phyloP scores from a whole-genome alignment of 2,888 invertebrate genomes.

The Eilema caniola region DNA sequence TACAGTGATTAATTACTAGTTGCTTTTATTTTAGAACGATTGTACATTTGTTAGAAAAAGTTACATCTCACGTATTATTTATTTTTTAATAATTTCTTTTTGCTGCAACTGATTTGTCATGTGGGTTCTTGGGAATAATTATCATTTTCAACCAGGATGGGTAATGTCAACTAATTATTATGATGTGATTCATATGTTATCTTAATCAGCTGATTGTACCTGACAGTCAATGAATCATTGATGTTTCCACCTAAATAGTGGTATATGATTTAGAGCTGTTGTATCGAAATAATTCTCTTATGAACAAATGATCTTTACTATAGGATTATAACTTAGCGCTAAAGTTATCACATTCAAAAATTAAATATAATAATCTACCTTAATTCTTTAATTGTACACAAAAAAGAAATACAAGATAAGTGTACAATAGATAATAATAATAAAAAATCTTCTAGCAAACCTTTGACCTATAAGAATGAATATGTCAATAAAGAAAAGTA shows the following conservation, averaged over 20 bases:
- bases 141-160: conserved; percentile 22
- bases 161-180: conserved; percentile 21
- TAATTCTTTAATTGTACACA: too few species aligned
- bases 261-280: conserved; percentile 35
- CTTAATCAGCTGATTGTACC: conserved; percentile 33
- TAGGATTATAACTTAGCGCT: too few species aligned
- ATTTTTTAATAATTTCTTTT: conserved; percentile 57
- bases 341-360: conserved; percentile 1
- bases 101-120: conserved; percentile 43
- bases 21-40: conserved; percentile 81
- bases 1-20: conserved; percentile 65
- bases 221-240: conserved; percentile 29
- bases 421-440: background rate
- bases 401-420: background rate
- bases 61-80: conserved; percentile 50
- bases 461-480: background rate
- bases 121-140: conserved; percentile 26
- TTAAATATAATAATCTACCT: too few species aligned
- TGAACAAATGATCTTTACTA: conserved; percentile 19
- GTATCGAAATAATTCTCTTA: conserved; percentile 35
- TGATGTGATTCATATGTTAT: conserved; percentile 37
- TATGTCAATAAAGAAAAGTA: background rate
- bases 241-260: conserved; percentile 32
- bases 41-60: conserved; percentile 69
- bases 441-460: background rate